Evolutionary conservation across 2,797 vertebrate species (phyloP), one percentile per base, ranked within the genome.

Genomic region (Coccyzus lansbergi): DNA sequence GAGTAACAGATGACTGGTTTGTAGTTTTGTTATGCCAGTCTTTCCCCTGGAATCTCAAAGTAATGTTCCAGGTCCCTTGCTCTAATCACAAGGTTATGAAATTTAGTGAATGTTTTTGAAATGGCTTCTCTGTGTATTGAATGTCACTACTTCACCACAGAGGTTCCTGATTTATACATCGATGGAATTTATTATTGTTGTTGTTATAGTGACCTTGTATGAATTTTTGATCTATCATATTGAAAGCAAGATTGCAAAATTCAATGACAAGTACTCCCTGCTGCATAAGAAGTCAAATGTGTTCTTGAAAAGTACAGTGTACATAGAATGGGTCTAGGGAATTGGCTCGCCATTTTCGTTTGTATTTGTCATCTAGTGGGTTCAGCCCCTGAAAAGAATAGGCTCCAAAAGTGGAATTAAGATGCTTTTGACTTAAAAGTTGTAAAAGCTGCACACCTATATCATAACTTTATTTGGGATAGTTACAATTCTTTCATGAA

Each of bases 191-290:
- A 90, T 90, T 94, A 36, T 83, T 92, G 70, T 63, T 76, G 80
- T 94, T 83, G n/a, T 80, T 93, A 76, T 29, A 82, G 59, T 93
- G 92, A 92, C 91, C 92, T 95, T 92, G 92, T 74, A 88, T 82
- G 86, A 95, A 88, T 88, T 93, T 95, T 93, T 92, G 86, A 93
- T 94, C 80, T 86, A 93, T 90, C 81, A 79, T 59, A 60, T 69
- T 90, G 90, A 93, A 96, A 94, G 77, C 62, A 53, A 90, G 74
- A 93, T 84, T 93, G 70, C 83, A 93, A 95, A 94, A 92, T 65
- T 62, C 38, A 78, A n/a, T 3, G 2, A 92, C 69, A 90, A 88
- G 80, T 88, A 93, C 48, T 59, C 92, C n/a, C 28, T 62, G 75
- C 72, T 92, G 86, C 51, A 93, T 90, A 86, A 92, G 89, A 92